Percentiles rank a stretch among this genome's conserved stretches.
phyloP scores from a whole-genome alignment of 2,113 vertebrate species.

The Felis catus region F.catus_Fca126_mat1.0 CM031424.1:70592501-70593000 shows the following conservation, averaged over 20 bases:
- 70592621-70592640: neutral
- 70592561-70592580: slow-evolving; percentile 1
- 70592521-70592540: neutral
- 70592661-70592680: neutral
- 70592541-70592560: neutral
- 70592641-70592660: neutral
- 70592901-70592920: neutral
- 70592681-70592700: neutral
- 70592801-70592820: neutral
- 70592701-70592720: slow-evolving; percentile 29
- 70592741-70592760: neutral
- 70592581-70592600: slow-evolving; percentile 3
- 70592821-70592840: neutral
- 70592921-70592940: neutral
- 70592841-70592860: neutral
- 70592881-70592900: neutral
- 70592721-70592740: neutral
- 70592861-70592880: neutral
- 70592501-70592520: neutral
- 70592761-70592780: neutral
- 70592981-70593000: neutral
- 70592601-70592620: neutral
- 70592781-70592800: neutral
- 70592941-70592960: neutral
- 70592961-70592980: neutral